phyloP scores from a whole-genome alignment of 2,888 invertebrate genomes.

The Elegia similella region DNA sequence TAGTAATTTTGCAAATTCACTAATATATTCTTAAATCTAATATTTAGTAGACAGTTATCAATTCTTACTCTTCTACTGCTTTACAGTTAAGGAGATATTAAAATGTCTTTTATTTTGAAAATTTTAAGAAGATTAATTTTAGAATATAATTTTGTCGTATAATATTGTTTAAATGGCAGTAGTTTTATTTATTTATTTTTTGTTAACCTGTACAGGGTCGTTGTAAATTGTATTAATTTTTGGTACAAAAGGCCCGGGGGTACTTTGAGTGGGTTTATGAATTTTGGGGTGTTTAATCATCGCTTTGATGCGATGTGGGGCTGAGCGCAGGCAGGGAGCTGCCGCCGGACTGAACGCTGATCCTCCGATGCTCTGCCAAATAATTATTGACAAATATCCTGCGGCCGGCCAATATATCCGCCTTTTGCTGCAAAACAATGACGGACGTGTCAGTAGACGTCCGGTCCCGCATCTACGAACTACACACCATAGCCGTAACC shows the following conservation, averaged over 20 bases:
- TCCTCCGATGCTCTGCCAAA: conserved; percentile 82
- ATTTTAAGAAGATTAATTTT: conserved; percentile 27
- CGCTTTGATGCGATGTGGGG: conserved; percentile 78
- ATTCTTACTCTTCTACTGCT: conserved; percentile 53
- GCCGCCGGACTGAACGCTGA: conserved; percentile 80
- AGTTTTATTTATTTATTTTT: conserved; percentile 28
- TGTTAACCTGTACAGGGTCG: conserved; percentile 20
- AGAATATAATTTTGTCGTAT: conserved; percentile 31
- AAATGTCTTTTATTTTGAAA: conserved; percentile 36
- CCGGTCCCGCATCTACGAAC: conserved; percentile 29
- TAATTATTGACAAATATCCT: conserved; percentile 83
- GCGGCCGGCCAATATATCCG: conserved; percentile 81
- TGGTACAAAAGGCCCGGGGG: conserved; percentile 10
- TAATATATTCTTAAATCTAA: conserved; percentile 51
- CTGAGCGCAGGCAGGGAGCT: conserved; percentile 78
- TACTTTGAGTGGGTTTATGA: conserved; percentile 28
- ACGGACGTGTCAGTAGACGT: conserved; percentile 63
- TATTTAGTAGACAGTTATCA: conserved; percentile 56
- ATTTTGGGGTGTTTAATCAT: conserved; percentile 59
- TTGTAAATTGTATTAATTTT: conserved; percentile 22
- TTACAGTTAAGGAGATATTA: conserved; percentile 49
- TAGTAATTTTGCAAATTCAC: conserved; percentile 53
- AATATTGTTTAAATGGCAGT: conserved; percentile 48
- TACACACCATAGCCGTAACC: conserved; percentile 39
- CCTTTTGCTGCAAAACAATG: conserved; percentile 81